A percentile compares a stretch with the other conserved stretches of the same genome.
phyloP scores from a whole-genome alignment of 2,113 vertebrate genomes.

The Calidris pugnax region DNA sequence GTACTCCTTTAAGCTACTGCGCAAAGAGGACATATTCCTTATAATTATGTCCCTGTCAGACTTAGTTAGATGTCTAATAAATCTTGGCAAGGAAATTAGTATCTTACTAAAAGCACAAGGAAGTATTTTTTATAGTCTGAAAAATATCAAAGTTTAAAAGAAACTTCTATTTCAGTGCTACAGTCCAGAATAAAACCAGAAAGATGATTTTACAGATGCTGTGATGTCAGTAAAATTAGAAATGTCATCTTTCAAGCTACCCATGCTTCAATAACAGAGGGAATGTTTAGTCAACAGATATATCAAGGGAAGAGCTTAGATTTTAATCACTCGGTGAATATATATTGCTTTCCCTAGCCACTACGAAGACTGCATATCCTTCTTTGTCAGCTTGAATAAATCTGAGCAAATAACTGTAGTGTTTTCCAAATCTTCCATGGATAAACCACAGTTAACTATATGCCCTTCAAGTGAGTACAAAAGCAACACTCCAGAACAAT shows the following conservation, averaged over 20 bases:
- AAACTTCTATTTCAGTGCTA: background rate
- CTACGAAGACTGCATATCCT: background rate
- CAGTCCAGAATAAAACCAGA: background rate
- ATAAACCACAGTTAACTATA: background rate
- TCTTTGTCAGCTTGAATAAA: conserved; percentile 11
- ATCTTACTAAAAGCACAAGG: background rate
- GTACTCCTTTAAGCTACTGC: background rate
- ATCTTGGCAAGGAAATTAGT: background rate
- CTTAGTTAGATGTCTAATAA: background rate
- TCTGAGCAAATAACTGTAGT: background rate
- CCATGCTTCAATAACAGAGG: background rate
- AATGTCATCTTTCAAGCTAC: background rate
- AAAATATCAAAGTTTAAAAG: background rate
- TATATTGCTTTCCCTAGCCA: background rate
- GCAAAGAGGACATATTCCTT: background rate
- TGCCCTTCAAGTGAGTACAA: background rate
- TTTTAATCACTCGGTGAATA: background rate
- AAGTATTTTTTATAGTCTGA: background rate
- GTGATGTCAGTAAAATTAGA: background rate
- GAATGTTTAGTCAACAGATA: background rate
- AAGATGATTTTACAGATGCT: background rate
- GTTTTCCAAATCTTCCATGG: background rate
- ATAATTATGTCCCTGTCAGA: background rate
- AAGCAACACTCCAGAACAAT: background rate
- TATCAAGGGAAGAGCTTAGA: background rate